Base-by-base conservation (phyloP, 2,113 vertebrate species). In the Apus apus region DNA sequence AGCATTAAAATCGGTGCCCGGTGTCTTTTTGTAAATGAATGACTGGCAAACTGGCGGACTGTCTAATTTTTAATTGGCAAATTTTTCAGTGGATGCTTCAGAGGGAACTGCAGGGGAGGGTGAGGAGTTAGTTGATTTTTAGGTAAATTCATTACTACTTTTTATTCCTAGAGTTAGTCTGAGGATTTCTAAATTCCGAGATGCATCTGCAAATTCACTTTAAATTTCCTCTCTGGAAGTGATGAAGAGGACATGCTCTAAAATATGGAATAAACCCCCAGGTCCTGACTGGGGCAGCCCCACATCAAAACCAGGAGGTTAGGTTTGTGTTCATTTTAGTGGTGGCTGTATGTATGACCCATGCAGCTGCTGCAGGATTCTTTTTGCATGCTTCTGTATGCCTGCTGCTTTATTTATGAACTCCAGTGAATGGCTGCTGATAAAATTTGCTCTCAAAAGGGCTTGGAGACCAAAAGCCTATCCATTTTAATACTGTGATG, bases 21-120 rank as follows among this genome's bases (percentile, higher is more conserved):
- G 72, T 95, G 76, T 96, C 83, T 91, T 89, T 90, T 91, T 94
- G 54, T 90, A 88, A 92, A 77, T 76, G 34, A 78, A 60, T 36
- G 29, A 58, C 50, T 75, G 68, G 48, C 25, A 75, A 54, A 89
- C 13, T 32, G 77, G 72, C 76, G 34, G 70, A 75, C 84, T 58
- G 61, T 71, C 57, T 94, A 32, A 38, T 67, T 89, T 80, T 92
- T 84, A 93, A 66, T 46, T 90, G 71, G 60, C 70, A 82, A 75
- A 73, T 94, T 91, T 61, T 50, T 84, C 57, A 61, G 32, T 61
- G 70, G 53, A 29, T 80, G 32, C 29, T 90, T 83, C 32, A 66
- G 50, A 60, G 58, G 34, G 45, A 64, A n/a, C 73, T 89, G 15
- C 56, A 83, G 48, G 43, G 53, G 22, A 77, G 27, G 40, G 29